Base-by-base conservation (phyloP, 2,888 invertebrate genomes). In the Torymus texanus region DNA sequence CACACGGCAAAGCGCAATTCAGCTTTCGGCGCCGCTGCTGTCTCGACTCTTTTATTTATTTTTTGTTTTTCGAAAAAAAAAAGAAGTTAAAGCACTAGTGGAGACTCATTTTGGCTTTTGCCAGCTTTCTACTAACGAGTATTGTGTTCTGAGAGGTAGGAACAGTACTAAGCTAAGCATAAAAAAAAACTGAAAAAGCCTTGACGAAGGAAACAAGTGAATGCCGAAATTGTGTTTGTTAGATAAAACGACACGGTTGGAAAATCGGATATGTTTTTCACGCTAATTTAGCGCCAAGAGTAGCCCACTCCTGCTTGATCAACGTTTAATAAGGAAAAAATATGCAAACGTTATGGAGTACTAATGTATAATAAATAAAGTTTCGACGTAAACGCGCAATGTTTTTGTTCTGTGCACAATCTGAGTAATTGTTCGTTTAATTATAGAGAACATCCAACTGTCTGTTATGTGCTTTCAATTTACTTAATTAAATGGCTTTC, bases 51-150 rank as follows among this genome's bases (percentile, higher is more conserved):
- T 71, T 59, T 71, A 50, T 59, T 61, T 41, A 21, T 29, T 29
- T 29, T 29, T 29, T 29, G 5, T 41, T 41, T 50, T 50, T 21
- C 14, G 24, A n/a, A 56, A 55, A 55, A 67, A 11, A 68, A 53
- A 29, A 58, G 21, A 59, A 71, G 59, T 59, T 50, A 14, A 71
- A 71, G n/a, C 50, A 11, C 29, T 51, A 14, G 59, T 59, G 58
- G 59, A 71, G 61, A 71, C 71, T 71, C 71, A 71, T 71, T 71
- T 71, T 59, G 59, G 71, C 71, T 71, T 59, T 71, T 61, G 59
- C 41, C 51, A 59, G 58, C 50, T 71, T 71, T n/a, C 59, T 50
- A 21, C 71, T 71, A 71, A 61, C 71, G 71, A 71, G 71, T 71
- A 71, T 71, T 71, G 71, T 71, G 61, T 59, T 21, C 71, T 16